These are phyloP conservation scores for Piscicola geometra DNA, from an alignment of 2,888 invertebrate genomes.

Conservation along the genomic window DNA sequence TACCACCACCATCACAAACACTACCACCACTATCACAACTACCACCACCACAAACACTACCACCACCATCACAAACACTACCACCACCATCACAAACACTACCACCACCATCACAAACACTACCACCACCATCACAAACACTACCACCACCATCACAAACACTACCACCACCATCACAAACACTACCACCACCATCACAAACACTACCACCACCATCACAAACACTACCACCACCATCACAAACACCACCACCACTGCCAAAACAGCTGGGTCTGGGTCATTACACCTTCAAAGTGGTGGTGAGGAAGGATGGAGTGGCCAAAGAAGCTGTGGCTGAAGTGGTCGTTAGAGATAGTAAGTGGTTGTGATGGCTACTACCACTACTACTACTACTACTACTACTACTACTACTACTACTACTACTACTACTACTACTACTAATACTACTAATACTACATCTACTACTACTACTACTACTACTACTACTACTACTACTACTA, in stretches of 20 bases:
- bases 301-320: conserved; percentile 60
- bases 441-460: conserved; percentile 10
- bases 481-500: conserved; percentile 27
- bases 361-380: background rate
- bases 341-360: conserved; percentile 71
- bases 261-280: conserved; percentile 64
- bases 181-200: too few relatives aligned
- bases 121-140: too few relatives aligned
- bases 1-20: too few relatives aligned
- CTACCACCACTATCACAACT: too few relatives aligned
- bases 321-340: conserved; percentile 76
- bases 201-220: too few relatives aligned
- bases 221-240: background rate
- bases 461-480: conserved; percentile 13
- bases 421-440: conserved; percentile 15
- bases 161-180: too few relatives aligned
- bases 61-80: too few relatives aligned
- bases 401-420: conserved; percentile 16
- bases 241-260: conserved; percentile 25
- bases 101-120: conserved; percentile 41
- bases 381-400: conserved; percentile 13
- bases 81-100: background rate
- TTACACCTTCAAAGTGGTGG: conserved; percentile 79
- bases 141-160: too few relatives aligned
- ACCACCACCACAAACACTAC: too few relatives aligned